A percentile compares a stretch with the other conserved stretches of the same genome.
phyloP scores from a whole-genome alignment of 1,140 invertebrate genomes.

The Saccostrea glomerata region DNA sequence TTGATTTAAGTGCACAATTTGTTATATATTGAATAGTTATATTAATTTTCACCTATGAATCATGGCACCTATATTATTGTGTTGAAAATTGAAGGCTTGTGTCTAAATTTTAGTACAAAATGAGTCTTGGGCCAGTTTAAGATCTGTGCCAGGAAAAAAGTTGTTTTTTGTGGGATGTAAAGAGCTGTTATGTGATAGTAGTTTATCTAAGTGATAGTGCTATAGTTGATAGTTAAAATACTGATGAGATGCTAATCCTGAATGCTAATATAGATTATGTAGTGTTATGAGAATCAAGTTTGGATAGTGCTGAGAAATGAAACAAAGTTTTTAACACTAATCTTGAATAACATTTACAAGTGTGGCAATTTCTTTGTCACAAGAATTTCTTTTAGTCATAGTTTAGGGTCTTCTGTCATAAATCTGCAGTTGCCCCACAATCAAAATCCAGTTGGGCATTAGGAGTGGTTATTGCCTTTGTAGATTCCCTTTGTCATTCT shows the following conservation, averaged over 20 bases:
- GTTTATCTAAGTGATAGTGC: background rate
- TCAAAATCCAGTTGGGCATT: conserved; percentile 10
- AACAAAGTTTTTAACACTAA: background rate
- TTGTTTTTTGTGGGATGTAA: background rate
- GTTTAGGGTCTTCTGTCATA: background rate
- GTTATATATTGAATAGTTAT: background rate
- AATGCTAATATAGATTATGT: background rate
- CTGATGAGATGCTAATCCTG: background rate
- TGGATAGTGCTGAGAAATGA: background rate
- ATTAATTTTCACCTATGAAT: background rate
- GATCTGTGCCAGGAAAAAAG: background rate
- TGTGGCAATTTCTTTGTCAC: background rate
- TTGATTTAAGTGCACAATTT: background rate
- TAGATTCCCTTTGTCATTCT: background rate
- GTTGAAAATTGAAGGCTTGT: background rate
- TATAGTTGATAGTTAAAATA: background rate
- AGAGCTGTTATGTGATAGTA: background rate
- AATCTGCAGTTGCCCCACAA: background rate
- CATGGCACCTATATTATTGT: background rate
- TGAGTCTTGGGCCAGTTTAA: background rate
- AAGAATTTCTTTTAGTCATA: background rate
- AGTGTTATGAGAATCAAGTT: background rate
- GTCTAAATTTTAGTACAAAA: background rate
- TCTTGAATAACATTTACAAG: background rate
- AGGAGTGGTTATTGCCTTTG: background rate